Percentiles rank a stretch among this genome's conserved stretches.
phyloP scores from a whole-genome alignment of 2,113 vertebrate species.

The Laticauda laticaudata region DNA sequence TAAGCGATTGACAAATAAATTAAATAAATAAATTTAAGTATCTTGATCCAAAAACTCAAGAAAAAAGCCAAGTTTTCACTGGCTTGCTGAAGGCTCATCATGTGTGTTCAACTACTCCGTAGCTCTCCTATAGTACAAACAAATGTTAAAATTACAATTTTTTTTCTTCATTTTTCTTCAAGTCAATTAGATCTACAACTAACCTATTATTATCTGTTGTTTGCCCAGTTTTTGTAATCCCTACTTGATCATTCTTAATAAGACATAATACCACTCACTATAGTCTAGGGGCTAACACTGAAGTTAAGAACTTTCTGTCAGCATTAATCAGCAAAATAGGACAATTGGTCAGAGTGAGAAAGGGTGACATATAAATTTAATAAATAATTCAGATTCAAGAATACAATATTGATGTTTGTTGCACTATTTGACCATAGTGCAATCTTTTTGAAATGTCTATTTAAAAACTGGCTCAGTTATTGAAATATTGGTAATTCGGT shows the following conservation, averaged over 20 bases:
- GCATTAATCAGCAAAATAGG: not conserved
- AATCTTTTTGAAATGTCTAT: not conserved
- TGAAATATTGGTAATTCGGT: not conserved
- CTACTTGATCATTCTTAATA: not conserved
- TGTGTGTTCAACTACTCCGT: not conserved
- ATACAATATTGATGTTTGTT: not conserved
- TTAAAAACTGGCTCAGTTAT: not conserved
- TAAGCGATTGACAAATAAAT: no score
- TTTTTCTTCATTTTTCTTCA: not conserved
- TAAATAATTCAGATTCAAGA: not conserved
- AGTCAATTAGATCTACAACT: not conserved
- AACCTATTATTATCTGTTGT: not conserved
- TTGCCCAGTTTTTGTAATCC: not conserved
- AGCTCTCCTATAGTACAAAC: not conserved
- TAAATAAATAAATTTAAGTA: not conserved
- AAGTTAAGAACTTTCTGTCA: not conserved
- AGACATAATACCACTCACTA: not conserved
- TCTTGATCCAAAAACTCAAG: not conserved
- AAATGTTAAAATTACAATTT: not conserved
- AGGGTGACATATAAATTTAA: not conserved
- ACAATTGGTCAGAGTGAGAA: not conserved
- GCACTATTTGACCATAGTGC: not conserved
- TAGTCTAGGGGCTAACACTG: not conserved
- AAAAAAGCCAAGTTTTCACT: not conserved
- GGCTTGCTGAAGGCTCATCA: not conserved